Evolutionary conservation across 2,888 invertebrate species (phyloP).

Genomic region (Xestia c-nigrum): DNA sequence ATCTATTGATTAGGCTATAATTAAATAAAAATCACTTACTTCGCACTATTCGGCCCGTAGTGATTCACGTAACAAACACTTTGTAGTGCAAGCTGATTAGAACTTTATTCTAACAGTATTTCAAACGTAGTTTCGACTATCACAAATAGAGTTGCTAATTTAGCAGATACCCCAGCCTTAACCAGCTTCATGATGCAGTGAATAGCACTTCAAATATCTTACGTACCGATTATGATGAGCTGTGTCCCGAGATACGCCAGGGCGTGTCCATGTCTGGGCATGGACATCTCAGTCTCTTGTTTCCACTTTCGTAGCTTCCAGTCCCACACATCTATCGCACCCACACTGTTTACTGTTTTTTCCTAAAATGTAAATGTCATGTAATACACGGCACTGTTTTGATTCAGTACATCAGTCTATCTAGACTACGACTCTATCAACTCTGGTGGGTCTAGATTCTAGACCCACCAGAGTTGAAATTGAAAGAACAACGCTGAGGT

Average conservation of each 20-base stretch:
- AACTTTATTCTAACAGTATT: too few species aligned
- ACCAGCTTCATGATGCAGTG: background rate
- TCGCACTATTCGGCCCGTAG: too few species aligned
- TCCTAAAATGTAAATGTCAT: slow-evolving; percentile 68
- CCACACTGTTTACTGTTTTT: slow-evolving; percentile 90
- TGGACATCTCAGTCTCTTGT: slow-evolving; percentile 91
- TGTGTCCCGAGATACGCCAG: slow-evolving; percentile 92
- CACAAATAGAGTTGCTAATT: too few species aligned
- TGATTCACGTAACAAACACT: too few species aligned
- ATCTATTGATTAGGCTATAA: too few species aligned
- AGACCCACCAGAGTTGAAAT: background rate
- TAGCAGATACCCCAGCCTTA: too few species aligned
- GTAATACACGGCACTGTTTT: background rate
- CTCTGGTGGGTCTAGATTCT: too few species aligned
- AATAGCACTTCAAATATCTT: background rate
- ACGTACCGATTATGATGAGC: slow-evolving; percentile 91
- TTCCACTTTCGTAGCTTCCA: slow-evolving; percentile 90
- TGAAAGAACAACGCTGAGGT: background rate
- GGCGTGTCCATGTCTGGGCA: slow-evolving; percentile 92
- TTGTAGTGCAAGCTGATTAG: too few species aligned
- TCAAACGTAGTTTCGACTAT: too few species aligned
- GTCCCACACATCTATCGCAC: slow-evolving; percentile 91
- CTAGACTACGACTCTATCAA: too few species aligned
- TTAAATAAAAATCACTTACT: too few species aligned
- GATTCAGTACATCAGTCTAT: background rate